Conservation (phyloP, 2,888 invertebrate genomes). For the Seira ritae region DNA sequence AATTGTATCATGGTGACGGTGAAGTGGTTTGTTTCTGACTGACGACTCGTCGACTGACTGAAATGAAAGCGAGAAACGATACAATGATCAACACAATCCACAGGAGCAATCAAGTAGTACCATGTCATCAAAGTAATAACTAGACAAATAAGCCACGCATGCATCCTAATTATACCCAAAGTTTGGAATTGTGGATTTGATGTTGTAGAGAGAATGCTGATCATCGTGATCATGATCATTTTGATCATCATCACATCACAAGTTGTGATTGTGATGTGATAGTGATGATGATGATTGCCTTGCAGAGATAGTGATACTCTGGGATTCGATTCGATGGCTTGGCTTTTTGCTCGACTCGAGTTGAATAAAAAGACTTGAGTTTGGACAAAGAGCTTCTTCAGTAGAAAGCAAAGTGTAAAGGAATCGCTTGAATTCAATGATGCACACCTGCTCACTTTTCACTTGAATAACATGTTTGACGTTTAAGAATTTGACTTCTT, state of each 20-base stretch:
- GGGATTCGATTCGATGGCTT: neutral
- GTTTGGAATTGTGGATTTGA: slow-evolving; percentile 20
- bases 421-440: neutral
- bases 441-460: neutral
- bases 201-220: neutral
- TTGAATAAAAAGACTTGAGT: neutral
- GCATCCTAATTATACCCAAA: slow-evolving; percentile 52
- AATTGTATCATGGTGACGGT: neutral
- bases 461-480: neutral
- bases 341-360: neutral
- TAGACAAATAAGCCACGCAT: slow-evolving; percentile 62
- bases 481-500: too few relatives aligned
- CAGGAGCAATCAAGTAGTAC: slow-evolving; percentile 58
- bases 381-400: neutral
- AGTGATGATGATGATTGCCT: neutral
- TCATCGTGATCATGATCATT: neutral
- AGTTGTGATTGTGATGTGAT: neutral
- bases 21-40: neutral
- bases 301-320: neutral
- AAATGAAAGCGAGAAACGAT: slow-evolving; percentile 19
- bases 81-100: slow-evolving; percentile 47
- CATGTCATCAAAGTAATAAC: slow-evolving; percentile 62
- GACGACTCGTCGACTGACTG: neutral
- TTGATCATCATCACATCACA: neutral
- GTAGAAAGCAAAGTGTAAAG: neutral